Conservation (phyloP, 2,113 vertebrate species). For the Microcebus ravelobensis region DNA sequence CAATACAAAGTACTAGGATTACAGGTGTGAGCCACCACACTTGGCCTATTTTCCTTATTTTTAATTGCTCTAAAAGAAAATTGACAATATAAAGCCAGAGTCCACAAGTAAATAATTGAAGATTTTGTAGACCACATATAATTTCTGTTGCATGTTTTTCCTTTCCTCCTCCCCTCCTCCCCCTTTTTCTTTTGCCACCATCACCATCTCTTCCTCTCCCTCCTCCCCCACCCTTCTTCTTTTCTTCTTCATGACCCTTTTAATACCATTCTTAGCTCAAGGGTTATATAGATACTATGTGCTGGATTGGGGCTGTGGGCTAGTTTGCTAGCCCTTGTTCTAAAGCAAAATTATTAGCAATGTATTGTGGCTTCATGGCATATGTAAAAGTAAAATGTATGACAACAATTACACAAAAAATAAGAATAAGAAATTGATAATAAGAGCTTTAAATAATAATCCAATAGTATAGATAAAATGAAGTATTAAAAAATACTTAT, state of each 20-base stretch:
- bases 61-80: not conserved
- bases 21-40: too few relatives aligned
- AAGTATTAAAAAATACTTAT: not conserved
- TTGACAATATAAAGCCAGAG: not conserved
- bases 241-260: not conserved
- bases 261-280: not conserved
- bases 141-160: not conserved
- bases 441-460: not conserved
- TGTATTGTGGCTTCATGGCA: not conserved
- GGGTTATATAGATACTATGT: not conserved
- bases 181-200: not conserved
- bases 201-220: not conserved
- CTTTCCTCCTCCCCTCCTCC: not conserved
- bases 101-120: not conserved
- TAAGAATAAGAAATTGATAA: not conserved
- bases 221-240: not conserved
- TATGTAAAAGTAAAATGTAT: not conserved
- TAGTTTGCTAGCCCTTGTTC: not conserved
- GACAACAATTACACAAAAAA: not conserved
- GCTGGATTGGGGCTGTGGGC: not conserved
- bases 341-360: not conserved
- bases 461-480: not conserved
- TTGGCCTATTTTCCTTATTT: not conserved
- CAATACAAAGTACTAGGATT: too few relatives aligned
- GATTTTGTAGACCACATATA: not conserved